These are phyloP conservation scores for Globia sparganii DNA, from an alignment of 2,888 invertebrate species.

Conservation along the genomic window DNA sequence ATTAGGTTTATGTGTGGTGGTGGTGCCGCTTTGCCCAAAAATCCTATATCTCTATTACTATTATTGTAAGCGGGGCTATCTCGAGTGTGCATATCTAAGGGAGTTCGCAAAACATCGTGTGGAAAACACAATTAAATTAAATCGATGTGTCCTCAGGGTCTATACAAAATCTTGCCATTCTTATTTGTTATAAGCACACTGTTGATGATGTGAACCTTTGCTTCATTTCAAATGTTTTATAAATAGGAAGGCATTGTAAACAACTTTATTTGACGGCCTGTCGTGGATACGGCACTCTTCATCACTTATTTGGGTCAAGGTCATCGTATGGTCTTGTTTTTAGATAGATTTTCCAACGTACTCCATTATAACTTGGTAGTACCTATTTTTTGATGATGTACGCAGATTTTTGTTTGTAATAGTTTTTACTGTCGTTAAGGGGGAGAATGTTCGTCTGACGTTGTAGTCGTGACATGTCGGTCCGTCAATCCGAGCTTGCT, in stretches of 20 bases:
- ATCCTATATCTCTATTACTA: conserved; percentile 27
- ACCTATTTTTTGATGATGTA: conserved; percentile 47
- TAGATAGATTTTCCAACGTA: conserved; percentile 42
- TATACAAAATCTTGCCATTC: conserved; percentile 25
- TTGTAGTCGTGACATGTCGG: conserved; percentile 86
- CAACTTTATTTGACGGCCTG: conserved; percentile 63
- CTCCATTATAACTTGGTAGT: conserved; percentile 26
- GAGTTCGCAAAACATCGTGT: conserved; percentile 25
- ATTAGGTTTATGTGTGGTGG: conserved; percentile 59
- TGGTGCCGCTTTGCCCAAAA: conserved; percentile 40
- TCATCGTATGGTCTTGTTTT: conserved; percentile 75
- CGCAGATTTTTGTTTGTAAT: conserved; percentile 67
- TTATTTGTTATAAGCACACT: conserved; percentile 29
- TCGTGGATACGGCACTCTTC: conserved; percentile 62
- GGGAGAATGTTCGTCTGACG: conserved; percentile 80
- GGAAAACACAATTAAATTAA: conserved; percentile 26
- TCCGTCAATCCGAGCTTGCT: conserved; percentile 90
- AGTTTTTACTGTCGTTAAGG: conserved; percentile 75
- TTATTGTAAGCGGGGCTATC: conserved; percentile 39
- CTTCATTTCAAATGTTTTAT: conserved; percentile 41
- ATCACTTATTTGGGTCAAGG: conserved; percentile 88
- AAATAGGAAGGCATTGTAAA: conserved; percentile 67
- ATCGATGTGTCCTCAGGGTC: conserved; percentile 30
- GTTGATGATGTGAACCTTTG: conserved; percentile 32
- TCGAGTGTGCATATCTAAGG: conserved; percentile 38